Base-by-base conservation (phyloP, 2,888 invertebrate species). In the Lycia hirtaria region DNA sequence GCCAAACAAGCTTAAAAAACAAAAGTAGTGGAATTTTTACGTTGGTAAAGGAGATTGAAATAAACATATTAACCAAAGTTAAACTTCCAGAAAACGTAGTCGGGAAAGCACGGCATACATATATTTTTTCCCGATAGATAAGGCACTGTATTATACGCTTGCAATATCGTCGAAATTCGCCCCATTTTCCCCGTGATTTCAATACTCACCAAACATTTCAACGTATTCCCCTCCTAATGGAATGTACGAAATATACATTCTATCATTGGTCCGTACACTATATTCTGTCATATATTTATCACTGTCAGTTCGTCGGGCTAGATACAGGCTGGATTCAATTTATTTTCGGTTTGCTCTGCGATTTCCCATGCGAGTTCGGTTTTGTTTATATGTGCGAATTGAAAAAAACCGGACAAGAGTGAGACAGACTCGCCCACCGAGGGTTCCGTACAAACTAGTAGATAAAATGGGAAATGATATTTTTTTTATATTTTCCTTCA, bases 321-420 rank as follows among this genome's bases (percentile, higher is more conserved):
- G 69, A 71, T 71, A 68, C 68, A 69, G 72, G 71, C 69, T 69
- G 75, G 66, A 84, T 83, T 83, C 82, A 85, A 88, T 87, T 88
- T 86, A 79, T 81, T 81, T 84, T 80, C 72, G 77, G 70, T 71
- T 72, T 69, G 73, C 72, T 76, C 65, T 71, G 62, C 80, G 85
- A 87, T 87, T 87, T 87, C 88, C 87, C 87, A 69, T 40, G 81
- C 68, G 87, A 57, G 70, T 83, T 80, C 69, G 66, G 69, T 79
- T 75, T 74, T 77, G 75, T 74, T 71, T 69, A 73, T 73, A 75
- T 71, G 51, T 15, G 62, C 64, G 68, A 73, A 71, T 73, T 68
- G 60, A 57, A 70, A 66, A 66, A 73, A 70, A n/a, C n/a, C n/a
- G n/a, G n/a, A n/a, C n/a, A n/a, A n/a, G n/a, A n/a, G n/a, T n/a